phyloP scores from a whole-genome alignment of 1,140 invertebrate genomes.

The Battus philenor region DNA sequence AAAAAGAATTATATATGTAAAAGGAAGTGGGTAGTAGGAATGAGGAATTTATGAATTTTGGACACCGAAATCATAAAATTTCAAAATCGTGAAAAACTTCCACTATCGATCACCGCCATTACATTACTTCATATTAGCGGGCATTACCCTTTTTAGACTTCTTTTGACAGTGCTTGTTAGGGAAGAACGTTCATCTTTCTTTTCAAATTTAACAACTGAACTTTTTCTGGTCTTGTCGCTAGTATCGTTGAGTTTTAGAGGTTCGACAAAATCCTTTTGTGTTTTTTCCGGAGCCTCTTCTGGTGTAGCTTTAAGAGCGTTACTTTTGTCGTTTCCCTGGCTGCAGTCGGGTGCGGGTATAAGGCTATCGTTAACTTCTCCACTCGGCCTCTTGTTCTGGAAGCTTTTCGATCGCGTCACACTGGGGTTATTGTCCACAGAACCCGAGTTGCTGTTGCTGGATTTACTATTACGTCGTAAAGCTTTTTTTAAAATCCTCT shows the following conservation, averaged over 20 bases:
- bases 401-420: constrained; percentile 49
- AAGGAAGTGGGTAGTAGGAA: no score
- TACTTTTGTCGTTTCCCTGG: constrained; percentile 22
- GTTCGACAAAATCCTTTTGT: constrained; percentile 14
- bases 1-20: no score
- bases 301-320: not conserved
- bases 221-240: constrained; percentile 21
- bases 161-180: constrained; percentile 37
- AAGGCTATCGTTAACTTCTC: constrained; percentile 40
- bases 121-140: no score
- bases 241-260: constrained; percentile 12
- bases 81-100: no score
- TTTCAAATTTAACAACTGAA: constrained; percentile 21
- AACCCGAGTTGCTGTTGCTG: constrained; percentile 49
- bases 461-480: constrained; percentile 56
- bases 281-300: constrained; percentile 16
- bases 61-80: no score
- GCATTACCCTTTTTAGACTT: constrained; percentile 64
- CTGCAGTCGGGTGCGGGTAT: constrained; percentile 46
- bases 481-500: constrained; percentile 60
- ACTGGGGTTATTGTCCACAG: constrained; percentile 29
- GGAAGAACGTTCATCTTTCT: constrained; percentile 22
- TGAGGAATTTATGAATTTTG: no score
- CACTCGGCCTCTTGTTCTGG: constrained; percentile 39
- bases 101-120: no score